Evolutionary conservation across 64 coral and sea anemone genomes (phyloP), one percentile per base, ranked within the genome.

Genomic region (Montipora sp.): DNA sequence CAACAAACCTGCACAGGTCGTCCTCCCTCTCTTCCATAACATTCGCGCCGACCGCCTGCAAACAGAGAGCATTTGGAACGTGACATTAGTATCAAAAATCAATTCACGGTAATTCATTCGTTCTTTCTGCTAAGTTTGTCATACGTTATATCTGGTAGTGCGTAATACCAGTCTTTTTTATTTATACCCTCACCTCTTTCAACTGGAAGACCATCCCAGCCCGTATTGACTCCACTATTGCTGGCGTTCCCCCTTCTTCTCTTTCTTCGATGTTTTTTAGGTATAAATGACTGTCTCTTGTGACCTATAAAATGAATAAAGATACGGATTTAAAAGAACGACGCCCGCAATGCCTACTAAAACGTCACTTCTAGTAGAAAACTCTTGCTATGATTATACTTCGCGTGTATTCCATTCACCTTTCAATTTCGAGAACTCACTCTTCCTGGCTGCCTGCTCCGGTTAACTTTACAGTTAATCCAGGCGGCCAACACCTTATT

Each of bases 201-300:
- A 98, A 77, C 80, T 98, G 97, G 71, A 98, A 98, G 51, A 98
- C 97, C 92, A 98, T 82, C 22, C 97, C 97, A 67, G 97, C 94
- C 55, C 97, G 82, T 82, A 98, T 96, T 18, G 97, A 98, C 88
- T 98, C 97, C 7, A 98, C 92, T 79, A 98, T 98, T 3, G 91
- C 97, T 85, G 97, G 97, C 43, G 97, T 98, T n/a, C 97, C 97
- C 45, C 97, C 97, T 80, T 99, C 98, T 57, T 99, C 94, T 71
- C 98, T 90, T 51, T 80, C 82, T 87, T 98, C 97, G 46, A 98
- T 94, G 89, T 98, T 94, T 89, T 96, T 96, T 23, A 98, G 55
- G 50, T 98, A 98, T 12, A 93, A 78, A 75, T 98, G 97, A 11
- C 92, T 94, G 21, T 99, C 94, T 23, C 95, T 87, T 67, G 98